Percentiles rank a stretch among this genome's conserved stretches.
Conservation (phyloP, 2,113 vertebrate genomes). For the Gasterosteus aculeatus region DNA sequence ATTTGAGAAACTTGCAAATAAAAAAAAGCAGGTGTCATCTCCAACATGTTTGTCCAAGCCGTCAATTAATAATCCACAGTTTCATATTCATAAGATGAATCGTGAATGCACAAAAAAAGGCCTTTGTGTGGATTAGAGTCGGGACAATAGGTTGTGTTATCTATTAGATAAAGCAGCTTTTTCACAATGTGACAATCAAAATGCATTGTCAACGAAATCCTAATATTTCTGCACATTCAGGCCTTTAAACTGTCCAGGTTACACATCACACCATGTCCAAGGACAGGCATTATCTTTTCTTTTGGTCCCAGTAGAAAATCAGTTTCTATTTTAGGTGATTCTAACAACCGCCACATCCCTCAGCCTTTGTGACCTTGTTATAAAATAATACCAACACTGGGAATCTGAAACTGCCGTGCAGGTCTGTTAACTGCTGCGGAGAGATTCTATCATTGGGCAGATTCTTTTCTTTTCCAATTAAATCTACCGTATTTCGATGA, state of each 20-base stretch:
- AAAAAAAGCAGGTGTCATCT: conserved; percentile 3
- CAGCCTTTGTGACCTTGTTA: conserved; percentile 5
- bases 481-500: conserved; percentile 4
- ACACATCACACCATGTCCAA: conserved; percentile 35
- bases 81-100: conserved; percentile 33
- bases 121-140: conserved; percentile 25
- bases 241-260: conserved; percentile 20
- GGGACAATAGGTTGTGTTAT: conserved; percentile 22
- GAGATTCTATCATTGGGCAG: background rate
- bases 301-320: conserved; percentile 9
- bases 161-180: background rate
- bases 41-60: background rate
- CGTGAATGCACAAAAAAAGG: background rate
- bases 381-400: background rate
- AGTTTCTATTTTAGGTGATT: conserved; percentile 26
- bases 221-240: conserved; percentile 5
- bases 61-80: background rate
- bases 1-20: conserved; percentile 23
- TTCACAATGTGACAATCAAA: background rate
- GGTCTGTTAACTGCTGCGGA: conserved; percentile 2
- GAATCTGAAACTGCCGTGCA: background rate
- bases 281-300: conserved; percentile 2
- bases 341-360: conserved; percentile 9
- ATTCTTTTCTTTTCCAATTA: conserved; percentile 1
- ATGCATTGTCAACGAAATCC: background rate